Percentiles rank a stretch among this genome's conserved stretches.
Evolutionary conservation across 2,888 invertebrate species (phyloP).

Genomic region (Teleiodes luculella): DNA sequence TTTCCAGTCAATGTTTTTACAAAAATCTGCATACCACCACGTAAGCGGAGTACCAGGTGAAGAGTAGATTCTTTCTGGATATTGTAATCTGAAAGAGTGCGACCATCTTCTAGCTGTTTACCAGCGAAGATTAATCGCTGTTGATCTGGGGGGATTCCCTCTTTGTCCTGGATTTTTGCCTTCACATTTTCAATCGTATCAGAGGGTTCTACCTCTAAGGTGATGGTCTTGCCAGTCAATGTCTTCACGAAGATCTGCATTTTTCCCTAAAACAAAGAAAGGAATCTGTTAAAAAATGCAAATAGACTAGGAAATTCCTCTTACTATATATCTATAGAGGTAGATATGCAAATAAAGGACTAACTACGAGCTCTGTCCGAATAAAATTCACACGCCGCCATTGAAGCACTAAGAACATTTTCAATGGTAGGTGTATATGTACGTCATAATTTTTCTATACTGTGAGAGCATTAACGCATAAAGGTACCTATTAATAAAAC

Average conservation of each 20-base stretch:
- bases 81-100: conserved; percentile 25
- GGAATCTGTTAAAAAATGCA: not conserved
- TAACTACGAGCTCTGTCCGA: no score
- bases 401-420: no score
- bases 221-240: conserved; percentile 21
- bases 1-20: conserved; percentile 28
- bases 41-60: conserved; percentile 22
- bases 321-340: no score
- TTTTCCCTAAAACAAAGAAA: conserved; percentile 34
- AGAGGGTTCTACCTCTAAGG: conserved; percentile 20
- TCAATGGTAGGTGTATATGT: no score
- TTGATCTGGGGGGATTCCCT: conserved; percentile 26
- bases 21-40: conserved; percentile 26
- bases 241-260: conserved; percentile 29
- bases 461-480: no score
- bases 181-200: conserved; percentile 26
- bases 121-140: conserved; percentile 26
- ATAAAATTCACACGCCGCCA: no score
- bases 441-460: no score
- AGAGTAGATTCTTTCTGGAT: conserved; percentile 26
- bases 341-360: no score
- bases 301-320: not conserved
- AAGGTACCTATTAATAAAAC: no score
- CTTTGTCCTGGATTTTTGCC: conserved; percentile 25
- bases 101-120: conserved; percentile 25